Evolutionary conservation across 2,113 vertebrate species (phyloP).

Genomic region (Eudorcas thomsonii): DNA sequence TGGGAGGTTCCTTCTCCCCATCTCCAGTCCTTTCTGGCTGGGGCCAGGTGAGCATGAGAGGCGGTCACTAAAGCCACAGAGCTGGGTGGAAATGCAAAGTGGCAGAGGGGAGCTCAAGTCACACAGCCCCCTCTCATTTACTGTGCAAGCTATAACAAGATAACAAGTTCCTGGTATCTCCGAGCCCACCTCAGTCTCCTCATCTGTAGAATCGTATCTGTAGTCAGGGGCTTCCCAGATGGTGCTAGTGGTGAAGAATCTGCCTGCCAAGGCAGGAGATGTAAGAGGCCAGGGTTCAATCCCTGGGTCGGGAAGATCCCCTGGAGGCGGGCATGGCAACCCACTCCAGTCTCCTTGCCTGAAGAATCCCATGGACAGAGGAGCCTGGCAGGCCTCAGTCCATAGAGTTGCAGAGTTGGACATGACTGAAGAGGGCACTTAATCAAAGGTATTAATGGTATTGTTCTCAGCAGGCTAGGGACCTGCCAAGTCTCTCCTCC

Average conservation of each 20-base stretch:
- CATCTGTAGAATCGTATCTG: neutral
- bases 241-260: neutral
- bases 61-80: neutral
- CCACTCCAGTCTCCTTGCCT: neutral
- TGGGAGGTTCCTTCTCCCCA: too few relatives aligned
- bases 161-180: neutral
- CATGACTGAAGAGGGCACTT: neutral
- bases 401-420: neutral
- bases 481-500: neutral
- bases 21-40: neutral
- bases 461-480: neutral
- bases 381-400: neutral
- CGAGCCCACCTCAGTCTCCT: neutral
- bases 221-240: neutral
- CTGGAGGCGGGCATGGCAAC: neutral
- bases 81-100: neutral
- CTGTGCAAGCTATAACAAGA: neutral
- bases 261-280: neutral
- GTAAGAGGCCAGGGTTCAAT: neutral
- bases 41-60: neutral
- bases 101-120: neutral
- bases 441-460: neutral
- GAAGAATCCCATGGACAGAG: neutral
- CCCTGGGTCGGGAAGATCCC: neutral
- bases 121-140: accelerated